phyloP scores from a whole-genome alignment of 1,140 invertebrate genomes.

The Drosophila santomea region DNA sequence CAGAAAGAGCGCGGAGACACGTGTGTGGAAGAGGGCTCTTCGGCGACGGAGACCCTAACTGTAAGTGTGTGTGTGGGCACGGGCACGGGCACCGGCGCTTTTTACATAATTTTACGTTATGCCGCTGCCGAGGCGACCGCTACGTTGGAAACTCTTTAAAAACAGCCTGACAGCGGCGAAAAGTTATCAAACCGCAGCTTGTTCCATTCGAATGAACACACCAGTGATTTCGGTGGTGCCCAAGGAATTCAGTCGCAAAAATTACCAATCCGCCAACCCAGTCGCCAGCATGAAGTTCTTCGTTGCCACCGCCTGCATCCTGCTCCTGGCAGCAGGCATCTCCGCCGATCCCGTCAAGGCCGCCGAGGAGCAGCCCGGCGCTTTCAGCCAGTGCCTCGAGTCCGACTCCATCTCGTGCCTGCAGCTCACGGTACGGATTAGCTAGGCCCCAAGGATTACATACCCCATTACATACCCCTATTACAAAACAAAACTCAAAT shows the following conservation, averaged over 20 bases:
- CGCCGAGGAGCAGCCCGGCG: slow-evolving; percentile 68
- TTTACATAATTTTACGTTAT: slow-evolving; percentile 83
- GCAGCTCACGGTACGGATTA: slow-evolving; percentile 86
- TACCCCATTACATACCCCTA: slow-evolving; percentile 30
- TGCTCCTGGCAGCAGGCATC: slow-evolving; percentile 78
- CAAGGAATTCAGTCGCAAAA: slow-evolving; percentile 64
- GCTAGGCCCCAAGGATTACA: slow-evolving; percentile 59
- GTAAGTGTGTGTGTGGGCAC: slow-evolving; percentile 26
- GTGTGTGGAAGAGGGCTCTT: slow-evolving; percentile 54
- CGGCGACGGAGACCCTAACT: slow-evolving; percentile 21
- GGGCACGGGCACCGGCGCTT: slow-evolving; percentile 53
- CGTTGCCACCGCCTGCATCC: slow-evolving; percentile 77
- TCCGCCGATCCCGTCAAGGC: slow-evolving; percentile 79
- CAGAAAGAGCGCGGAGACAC: slow-evolving; percentile 41
- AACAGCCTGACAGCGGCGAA: slow-evolving; percentile 84
- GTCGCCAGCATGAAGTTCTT: slow-evolving; percentile 75
- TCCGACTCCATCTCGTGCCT: slow-evolving; percentile 89
- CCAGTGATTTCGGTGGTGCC: slow-evolving; percentile 84
- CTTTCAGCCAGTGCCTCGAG: slow-evolving; percentile 86
- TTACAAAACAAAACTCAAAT: slow-evolving; percentile 20
- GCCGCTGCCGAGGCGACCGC: slow-evolving; percentile 69
- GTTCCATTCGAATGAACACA: slow-evolving; percentile 85
- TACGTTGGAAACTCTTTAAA: slow-evolving; percentile 85
- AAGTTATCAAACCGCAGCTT: slow-evolving; percentile 85
- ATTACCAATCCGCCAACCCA: slow-evolving; percentile 48